Evolutionary conservation across 2,888 invertebrate genomes (phyloP), one percentile per base, ranked within the genome.

Genomic region (Emmelina monodactyla): DNA sequence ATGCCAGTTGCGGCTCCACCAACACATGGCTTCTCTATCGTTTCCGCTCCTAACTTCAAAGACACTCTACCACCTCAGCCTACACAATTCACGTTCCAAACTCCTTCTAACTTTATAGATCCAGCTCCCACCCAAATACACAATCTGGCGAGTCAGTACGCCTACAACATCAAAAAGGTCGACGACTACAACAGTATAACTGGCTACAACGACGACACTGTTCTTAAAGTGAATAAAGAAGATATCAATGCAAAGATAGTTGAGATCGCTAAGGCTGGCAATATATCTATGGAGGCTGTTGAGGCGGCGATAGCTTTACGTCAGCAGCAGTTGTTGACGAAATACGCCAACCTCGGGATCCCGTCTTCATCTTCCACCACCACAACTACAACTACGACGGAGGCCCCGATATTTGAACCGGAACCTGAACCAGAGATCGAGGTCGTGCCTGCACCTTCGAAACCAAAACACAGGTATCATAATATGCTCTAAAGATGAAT

Each of bases 251-350:
- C 66, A 2, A 81, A 79, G 53, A 82, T 82, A 42, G 70, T 69
- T 2, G 80, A 81, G 49, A 79, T 81, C 38, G 82, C 89, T 0
- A 84, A 86, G 38, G 88, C 88, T 3, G 89, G 89, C 11, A 92
- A 92, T 53, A 86, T 91, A 14, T 89, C 89, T 0, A 86, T 89
- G 55, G 89, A 89, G 39, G 88, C 89, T 5, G 83, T 92, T 2
- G 88, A 91, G 51, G 85, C 89, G 7, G 91, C 91, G 1, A 87
- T 92, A 34, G 75, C 86, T 3, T 65, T 88, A 46, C 76, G 87
- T 30, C 88, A 89, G 45, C 87, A 89, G 48, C 88, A 90, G 57
- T 55, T 88, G 41, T 53, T 87, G 52, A 83, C 79, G 32, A 85
- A 86, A 49, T 87, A 76, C 51, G 69, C 79, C 0, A 82, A 64